A percentile compares a stretch with the other conserved stretches of the same genome.
These are phyloP conservation scores for Orientallactaga bullata DNA, from an alignment of 2,113 vertebrate species.

Conservation along the genomic window DNA sequence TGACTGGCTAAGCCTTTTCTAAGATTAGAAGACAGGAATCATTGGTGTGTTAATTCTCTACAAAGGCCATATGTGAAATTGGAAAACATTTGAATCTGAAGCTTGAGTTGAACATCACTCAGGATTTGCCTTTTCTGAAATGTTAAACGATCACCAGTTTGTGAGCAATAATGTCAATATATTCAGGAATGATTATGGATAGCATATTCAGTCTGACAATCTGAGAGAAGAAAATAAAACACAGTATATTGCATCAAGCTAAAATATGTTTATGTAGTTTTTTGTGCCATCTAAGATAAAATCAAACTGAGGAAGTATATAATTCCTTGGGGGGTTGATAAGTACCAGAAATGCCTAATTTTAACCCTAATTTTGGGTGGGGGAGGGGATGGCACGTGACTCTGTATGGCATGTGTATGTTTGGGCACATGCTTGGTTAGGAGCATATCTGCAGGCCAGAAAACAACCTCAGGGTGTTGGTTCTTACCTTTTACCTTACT, in stretches of 20 bases:
- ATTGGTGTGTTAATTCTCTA: slow-evolving; percentile 52
- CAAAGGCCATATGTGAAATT: slow-evolving; percentile 54
- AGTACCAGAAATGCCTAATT: neutral
- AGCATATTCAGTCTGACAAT: slow-evolving; percentile 24
- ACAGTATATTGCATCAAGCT: neutral
- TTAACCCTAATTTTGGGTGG: neutral
- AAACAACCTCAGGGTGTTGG: no score
- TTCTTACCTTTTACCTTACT: no score
- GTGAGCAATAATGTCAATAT: slow-evolving; percentile 52
- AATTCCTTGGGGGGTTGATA: neutral
- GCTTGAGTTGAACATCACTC: slow-evolving; percentile 60
- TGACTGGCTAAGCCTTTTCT: slow-evolving; percentile 43
- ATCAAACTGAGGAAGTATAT: slow-evolving; percentile 31
- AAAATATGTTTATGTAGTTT: slow-evolving; percentile 8
- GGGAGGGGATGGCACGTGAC: no score
- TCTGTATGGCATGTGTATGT: no score
- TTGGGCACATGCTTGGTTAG: no score
- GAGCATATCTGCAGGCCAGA: no score
- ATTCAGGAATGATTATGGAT: slow-evolving; percentile 53
- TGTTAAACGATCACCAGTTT: slow-evolving; percentile 57
- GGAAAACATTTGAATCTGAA: slow-evolving; percentile 49
- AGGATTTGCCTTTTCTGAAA: slow-evolving; percentile 65
- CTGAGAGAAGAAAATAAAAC: neutral
- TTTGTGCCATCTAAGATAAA: slow-evolving; percentile 22
- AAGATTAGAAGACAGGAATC: slow-evolving; percentile 40